Base-by-base conservation (phyloP, 2,797 vertebrate genomes). In the Chaetophractus vellerosus region DNA sequence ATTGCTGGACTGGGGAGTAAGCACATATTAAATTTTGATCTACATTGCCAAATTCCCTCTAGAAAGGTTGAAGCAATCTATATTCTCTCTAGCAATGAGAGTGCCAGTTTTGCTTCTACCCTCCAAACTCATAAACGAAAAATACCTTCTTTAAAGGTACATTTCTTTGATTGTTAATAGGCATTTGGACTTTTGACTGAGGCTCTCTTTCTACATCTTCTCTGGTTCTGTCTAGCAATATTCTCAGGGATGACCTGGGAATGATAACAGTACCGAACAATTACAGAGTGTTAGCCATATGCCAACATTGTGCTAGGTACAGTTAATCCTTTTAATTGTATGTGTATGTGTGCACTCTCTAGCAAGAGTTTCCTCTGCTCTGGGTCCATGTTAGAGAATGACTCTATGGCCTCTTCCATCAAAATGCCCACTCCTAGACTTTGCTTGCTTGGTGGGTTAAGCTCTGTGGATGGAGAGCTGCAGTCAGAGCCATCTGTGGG, bases 11-110 rank as follows among this genome's bases (percentile, higher is more conserved):
- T 61, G 82, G 88, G 74, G 68, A 64, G 96, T 19, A 9, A 69
- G 68, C 15, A 31, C 63, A 55, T 74, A 72, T 94, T 88, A 52
- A 24, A 57, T 92, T 71, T 82, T 92, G 86, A 80, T 88, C 9
- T 21, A 5, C 68, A 24, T 63, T 97, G 95, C 96, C 92, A 96
- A 82, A 88, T 88, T 33, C 88, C 92, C 57, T 93, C 91, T 88
- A 41, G 90, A 82, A 96, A 93, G 71, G 64, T 1, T 78, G 75
- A 92, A 52, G 90, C 85, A 11, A 1, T 79, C 57, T 55, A 12
- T 36, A 61, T 82, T 80, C 82, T 93, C 74, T 95, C 78, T 64
- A 94, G 96, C 76, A 79, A 64, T 90, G 95, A 90, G 68, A 48
- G 33, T 52, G 55, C 81, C 85, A 48, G 16, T 50, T 80, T 91